Conservation (phyloP, 2,797 vertebrate species). For the Orientallactaga sibirica region DNA sequence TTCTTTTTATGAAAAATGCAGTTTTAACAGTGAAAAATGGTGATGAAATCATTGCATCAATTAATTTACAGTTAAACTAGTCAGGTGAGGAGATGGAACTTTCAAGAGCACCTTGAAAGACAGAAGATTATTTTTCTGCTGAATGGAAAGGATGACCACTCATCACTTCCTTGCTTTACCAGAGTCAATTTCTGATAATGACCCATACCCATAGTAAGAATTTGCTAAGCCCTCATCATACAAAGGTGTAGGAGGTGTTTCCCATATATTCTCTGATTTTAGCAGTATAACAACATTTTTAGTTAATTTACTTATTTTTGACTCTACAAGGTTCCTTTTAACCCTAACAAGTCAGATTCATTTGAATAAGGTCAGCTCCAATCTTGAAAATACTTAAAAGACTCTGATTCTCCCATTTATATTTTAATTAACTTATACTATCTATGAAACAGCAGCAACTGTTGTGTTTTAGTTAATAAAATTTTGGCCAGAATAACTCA, state of each 20-base stretch:
- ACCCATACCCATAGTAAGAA: background rate
- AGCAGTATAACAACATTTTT: background rate
- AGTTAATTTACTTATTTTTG: constrained; percentile 30
- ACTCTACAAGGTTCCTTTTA: background rate
- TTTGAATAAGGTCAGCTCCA: background rate
- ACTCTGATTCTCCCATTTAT: background rate
- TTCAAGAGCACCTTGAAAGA: constrained; percentile 37
- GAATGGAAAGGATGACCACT: background rate
- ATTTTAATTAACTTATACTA: constrained; percentile 44
- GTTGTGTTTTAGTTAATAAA: constrained; percentile 49
- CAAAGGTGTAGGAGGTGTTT: background rate
- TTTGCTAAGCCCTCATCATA: background rate
- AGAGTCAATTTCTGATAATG: constrained; percentile 19
- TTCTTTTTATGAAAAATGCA: background rate
- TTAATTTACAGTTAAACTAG: background rate
- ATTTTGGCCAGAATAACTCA: background rate
- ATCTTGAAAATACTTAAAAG: background rate
- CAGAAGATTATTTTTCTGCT: background rate
- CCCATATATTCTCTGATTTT: background rate
- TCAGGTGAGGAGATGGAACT: background rate
- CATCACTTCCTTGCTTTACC: background rate
- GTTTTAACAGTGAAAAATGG: background rate
- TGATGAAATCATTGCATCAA: background rate
- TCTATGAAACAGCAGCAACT: background rate
- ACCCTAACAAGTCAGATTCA: background rate